Percentiles rank a stretch among this genome's conserved stretches.
phyloP scores from a whole-genome alignment of 1,140 invertebrate species.

The Thaumetopoea pityocampa region DNA sequence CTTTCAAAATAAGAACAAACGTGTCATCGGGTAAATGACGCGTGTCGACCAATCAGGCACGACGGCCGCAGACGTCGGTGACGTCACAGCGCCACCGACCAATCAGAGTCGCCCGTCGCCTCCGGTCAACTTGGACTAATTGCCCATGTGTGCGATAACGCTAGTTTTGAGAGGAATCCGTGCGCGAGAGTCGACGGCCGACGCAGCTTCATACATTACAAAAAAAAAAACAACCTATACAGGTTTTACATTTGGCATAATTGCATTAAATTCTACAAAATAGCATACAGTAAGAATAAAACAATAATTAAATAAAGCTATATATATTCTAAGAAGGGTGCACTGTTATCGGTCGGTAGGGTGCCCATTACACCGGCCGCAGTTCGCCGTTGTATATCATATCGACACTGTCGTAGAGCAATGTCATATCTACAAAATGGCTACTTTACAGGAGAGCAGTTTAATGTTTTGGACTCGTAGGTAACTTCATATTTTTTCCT shows the following conservation, averaged over 20 bases:
- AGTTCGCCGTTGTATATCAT: too few relatives aligned
- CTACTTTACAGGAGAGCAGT: too few relatives aligned
- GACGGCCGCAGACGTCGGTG: constrained; percentile 66
- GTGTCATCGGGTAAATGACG: constrained; percentile 74
- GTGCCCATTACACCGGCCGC: too few relatives aligned
- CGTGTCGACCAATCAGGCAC: constrained; percentile 72
- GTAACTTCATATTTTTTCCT: too few relatives aligned
- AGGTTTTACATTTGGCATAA: not conserved
- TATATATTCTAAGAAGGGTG: too few relatives aligned
- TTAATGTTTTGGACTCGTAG: too few relatives aligned
- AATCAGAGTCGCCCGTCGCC: constrained; percentile 59
- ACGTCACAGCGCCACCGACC: constrained; percentile 59
- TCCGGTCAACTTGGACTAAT: constrained; percentile 73
- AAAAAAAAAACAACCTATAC: not conserved
- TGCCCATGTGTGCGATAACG: constrained; percentile 73
- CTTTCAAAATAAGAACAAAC: constrained; percentile 73
- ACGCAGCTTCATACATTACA: constrained; percentile 29
- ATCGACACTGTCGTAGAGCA: too few relatives aligned
- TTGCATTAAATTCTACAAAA: not conserved
- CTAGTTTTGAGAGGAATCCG: constrained; percentile 57
- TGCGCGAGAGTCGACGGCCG: constrained; percentile 52
- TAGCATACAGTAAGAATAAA: too few relatives aligned
- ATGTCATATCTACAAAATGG: too few relatives aligned
- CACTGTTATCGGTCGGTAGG: too few relatives aligned
- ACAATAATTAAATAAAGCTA: too few relatives aligned